These are phyloP conservation scores for Caerostris darwini DNA, from an alignment of 1,140 invertebrate genomes.

Conservation along the genomic window DNA sequence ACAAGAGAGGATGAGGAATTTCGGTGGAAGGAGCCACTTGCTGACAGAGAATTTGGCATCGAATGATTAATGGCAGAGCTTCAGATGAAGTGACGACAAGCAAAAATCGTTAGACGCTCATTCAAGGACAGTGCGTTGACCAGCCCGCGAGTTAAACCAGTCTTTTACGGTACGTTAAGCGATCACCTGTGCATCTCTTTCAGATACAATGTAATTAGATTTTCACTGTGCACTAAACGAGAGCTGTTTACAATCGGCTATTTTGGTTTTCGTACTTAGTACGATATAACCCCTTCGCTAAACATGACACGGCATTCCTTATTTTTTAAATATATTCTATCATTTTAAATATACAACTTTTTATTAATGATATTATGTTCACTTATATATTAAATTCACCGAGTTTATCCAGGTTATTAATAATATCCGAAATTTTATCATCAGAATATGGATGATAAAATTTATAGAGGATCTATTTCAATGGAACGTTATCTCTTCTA, in stretches of 20 bases:
- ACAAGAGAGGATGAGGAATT: not conserved
- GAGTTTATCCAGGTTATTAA: too few relatives aligned
- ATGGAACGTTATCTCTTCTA: too few relatives aligned
- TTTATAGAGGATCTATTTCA: too few relatives aligned
- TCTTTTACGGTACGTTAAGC: not conserved
- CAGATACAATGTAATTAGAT: not conserved
- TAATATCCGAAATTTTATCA: too few relatives aligned
- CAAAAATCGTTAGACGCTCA: not conserved
- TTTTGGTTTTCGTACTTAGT: not conserved
- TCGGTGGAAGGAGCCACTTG: not conserved
- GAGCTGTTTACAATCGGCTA: slow-evolving; percentile 1
- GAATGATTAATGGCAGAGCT: slow-evolving; percentile 38
- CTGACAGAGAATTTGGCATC: slow-evolving; percentile 30
- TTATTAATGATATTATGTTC: too few relatives aligned
- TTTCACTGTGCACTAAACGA: not conserved
- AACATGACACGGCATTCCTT: too few relatives aligned
- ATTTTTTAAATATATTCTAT: too few relatives aligned
- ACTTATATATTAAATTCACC: too few relatives aligned
- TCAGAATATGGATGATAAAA: too few relatives aligned
- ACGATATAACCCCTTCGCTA: too few relatives aligned
- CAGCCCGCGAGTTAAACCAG: not conserved
- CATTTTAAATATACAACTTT: too few relatives aligned
- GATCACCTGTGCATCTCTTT: not conserved
- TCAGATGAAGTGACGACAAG: slow-evolving; percentile 54
- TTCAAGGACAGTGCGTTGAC: slow-evolving; percentile 32